Conservation (phyloP, 2,113 vertebrate species). For the Bos taurus region DNA sequence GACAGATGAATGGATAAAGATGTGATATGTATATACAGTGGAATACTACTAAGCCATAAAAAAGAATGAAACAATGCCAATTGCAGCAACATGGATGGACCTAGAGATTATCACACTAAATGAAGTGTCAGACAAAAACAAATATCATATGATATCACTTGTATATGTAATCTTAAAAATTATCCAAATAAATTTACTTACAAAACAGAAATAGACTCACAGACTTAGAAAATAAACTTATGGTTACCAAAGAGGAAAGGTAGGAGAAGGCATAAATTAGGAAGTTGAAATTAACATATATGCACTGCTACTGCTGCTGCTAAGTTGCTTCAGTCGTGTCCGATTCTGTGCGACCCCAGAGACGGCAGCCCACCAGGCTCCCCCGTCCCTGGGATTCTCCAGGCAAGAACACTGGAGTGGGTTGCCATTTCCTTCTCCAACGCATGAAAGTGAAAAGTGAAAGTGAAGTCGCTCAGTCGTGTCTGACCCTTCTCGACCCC, state of each 20-base stretch:
- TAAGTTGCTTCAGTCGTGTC: too few relatives aligned
- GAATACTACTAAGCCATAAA: neutral
- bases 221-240: neutral
- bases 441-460: too few relatives aligned
- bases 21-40: neutral
- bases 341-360: too few relatives aligned
- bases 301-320: too few relatives aligned
- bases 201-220: neutral
- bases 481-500: too few relatives aligned
- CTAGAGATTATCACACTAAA: neutral
- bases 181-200: neutral
- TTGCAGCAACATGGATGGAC: neutral
- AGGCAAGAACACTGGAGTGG: too few relatives aligned
- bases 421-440: too few relatives aligned
- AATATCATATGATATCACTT: neutral
- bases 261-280: neutral
- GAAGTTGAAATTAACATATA: neutral
- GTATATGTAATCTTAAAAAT: neutral
- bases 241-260: neutral
- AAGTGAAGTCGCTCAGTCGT: too few relatives aligned
- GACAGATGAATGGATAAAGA: neutral
- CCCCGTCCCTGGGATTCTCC: too few relatives aligned
- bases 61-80: neutral
- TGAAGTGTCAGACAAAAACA: neutral
- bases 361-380: too few relatives aligned